phyloP scores from a whole-genome alignment of 2,888 invertebrate species.

The Xestia xanthographa region DNA sequence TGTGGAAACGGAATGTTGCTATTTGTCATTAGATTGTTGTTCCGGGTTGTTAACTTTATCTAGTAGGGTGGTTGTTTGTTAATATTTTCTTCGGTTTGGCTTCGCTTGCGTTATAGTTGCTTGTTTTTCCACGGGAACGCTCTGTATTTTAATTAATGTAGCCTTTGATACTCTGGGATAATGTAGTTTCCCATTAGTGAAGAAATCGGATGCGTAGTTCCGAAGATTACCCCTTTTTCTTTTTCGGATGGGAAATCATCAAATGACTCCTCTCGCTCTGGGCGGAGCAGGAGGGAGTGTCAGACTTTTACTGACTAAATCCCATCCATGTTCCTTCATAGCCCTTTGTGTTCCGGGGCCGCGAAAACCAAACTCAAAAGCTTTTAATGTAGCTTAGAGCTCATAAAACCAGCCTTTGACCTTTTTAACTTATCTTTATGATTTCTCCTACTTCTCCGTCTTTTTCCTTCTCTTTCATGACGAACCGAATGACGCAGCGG shows the following conservation, averaged over 20 bases:
- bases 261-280: too few relatives aligned
- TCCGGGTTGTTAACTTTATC: not conserved
- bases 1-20: conserved; percentile 14
- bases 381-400: not conserved
- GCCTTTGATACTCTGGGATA: not conserved
- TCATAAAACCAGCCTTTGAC: not conserved
- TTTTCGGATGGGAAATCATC: too few relatives aligned
- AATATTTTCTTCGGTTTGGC: not conserved
- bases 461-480: not conserved
- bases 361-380: too few relatives aligned
- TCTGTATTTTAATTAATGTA: not conserved
- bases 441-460: not conserved
- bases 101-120: not conserved
- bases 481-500: too few relatives aligned
- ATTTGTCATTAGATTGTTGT: conserved; percentile 4
- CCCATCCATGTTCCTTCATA: too few relatives aligned
- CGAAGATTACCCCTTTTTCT: not conserved
- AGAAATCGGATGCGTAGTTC: not conserved
- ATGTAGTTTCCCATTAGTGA: not conserved
- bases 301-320: too few relatives aligned
- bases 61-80: not conserved
- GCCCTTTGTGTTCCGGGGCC: too few relatives aligned
- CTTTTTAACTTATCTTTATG: not conserved
- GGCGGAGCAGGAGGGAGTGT: too few relatives aligned
- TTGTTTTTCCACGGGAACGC: not conserved